phyloP scores from a whole-genome alignment of 30 jellyfish, hydroid and myxozoan species.

The Pseudorhiza aurosa region DNA sequence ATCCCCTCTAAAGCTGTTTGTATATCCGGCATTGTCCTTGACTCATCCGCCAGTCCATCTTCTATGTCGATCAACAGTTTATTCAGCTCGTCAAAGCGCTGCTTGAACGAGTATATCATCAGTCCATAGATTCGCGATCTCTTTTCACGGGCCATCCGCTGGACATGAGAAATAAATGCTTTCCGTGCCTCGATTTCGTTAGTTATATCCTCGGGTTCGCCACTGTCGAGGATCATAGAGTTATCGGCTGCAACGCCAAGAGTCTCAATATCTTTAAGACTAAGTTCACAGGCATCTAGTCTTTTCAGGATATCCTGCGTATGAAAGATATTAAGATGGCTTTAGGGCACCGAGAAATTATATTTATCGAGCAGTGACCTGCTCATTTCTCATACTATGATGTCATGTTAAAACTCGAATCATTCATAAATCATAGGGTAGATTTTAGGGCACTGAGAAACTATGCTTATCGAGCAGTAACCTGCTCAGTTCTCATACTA shows the following conservation, averaged over 20 bases:
- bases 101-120: slow-evolving; percentile 51
- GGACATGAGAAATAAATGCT: slow-evolving; percentile 47
- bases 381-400: too few relatives aligned
- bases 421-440: too few relatives aligned
- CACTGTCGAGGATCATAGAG: slow-evolving; percentile 45
- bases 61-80: slow-evolving; percentile 39
- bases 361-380: too few relatives aligned
- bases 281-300: slow-evolving; percentile 56
- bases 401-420: too few relatives aligned
- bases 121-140: slow-evolving; percentile 55
- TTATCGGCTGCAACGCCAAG: slow-evolving; percentile 56
- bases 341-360: too few relatives aligned
- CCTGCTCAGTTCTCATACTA: too few relatives aligned
- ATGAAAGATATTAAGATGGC: too few relatives aligned
- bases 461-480: too few relatives aligned
- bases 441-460: too few relatives aligned
- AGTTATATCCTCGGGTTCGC: slow-evolving; percentile 57
- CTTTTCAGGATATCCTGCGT: slow-evolving; percentile 52
- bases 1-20: slow-evolving; percentile 13
- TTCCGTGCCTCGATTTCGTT: slow-evolving; percentile 27
- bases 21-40: neutral
- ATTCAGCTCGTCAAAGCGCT: slow-evolving; percentile 51
- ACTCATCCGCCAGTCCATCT: slow-evolving; percentile 17
- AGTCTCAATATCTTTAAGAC: slow-evolving; percentile 44
- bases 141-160: slow-evolving; percentile 49